Conservation (phyloP, 2,797 vertebrate species). For the Cuculus canorus region DNA sequence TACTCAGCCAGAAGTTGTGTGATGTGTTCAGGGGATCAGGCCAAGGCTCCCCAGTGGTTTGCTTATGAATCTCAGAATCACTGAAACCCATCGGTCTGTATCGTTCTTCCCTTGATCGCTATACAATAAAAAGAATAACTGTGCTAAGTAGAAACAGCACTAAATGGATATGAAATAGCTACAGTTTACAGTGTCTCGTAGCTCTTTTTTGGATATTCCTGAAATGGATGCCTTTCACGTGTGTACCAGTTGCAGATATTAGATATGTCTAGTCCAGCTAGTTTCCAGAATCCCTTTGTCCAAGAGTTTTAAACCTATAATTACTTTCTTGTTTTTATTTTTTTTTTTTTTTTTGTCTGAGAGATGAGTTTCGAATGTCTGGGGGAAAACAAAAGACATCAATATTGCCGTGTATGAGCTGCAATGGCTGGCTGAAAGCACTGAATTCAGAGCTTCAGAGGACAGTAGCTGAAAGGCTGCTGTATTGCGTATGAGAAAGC, state of each 20-base stretch:
- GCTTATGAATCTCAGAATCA: background rate
- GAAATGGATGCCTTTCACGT: background rate
- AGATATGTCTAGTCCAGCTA: background rate
- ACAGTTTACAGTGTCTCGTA: background rate
- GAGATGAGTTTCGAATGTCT: background rate
- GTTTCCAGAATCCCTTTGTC: background rate
- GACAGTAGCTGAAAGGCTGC: background rate
- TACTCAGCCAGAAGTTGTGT: accelerated
- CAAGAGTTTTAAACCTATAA: background rate
- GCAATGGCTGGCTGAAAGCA: background rate
- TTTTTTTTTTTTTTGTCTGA: background rate
- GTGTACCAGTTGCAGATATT: background rate
- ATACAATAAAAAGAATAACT: background rate
- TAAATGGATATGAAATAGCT: background rate
- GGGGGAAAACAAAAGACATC: background rate
- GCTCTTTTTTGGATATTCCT: background rate
- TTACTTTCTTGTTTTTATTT: background rate
- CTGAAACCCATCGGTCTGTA: background rate
- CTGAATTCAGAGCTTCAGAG: background rate
- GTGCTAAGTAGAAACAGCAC: background rate
- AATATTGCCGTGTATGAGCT: background rate
- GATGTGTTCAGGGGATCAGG: background rate
- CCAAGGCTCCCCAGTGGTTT: background rate
- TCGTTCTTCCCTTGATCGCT: background rate
- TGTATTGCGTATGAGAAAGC: background rate